Percentiles rank a stretch among this genome's conserved stretches.
Conservation (phyloP, 2,113 vertebrate species). For the Mandrillus leucophaeus region DNA sequence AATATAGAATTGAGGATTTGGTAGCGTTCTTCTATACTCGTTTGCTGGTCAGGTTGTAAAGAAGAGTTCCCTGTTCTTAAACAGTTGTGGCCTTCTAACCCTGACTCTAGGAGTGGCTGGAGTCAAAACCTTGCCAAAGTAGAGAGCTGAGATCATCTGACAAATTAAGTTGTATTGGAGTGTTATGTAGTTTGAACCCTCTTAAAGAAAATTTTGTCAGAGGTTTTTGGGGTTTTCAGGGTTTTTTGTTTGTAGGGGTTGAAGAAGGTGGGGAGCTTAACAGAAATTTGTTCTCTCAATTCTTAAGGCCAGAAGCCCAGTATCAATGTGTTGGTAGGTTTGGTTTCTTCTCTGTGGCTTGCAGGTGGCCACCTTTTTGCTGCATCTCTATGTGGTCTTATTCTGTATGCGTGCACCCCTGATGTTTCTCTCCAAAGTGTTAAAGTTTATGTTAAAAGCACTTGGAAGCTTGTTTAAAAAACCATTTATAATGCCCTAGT, state of each 20-base stretch:
- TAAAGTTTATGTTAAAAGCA: constrained; percentile 29
- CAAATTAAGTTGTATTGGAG: neutral
- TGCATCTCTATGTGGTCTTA: neutral
- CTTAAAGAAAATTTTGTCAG: neutral
- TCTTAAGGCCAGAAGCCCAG: neutral
- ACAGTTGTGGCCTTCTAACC: neutral
- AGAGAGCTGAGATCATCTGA: neutral
- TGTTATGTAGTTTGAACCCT: neutral
- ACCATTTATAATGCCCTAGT: neutral
- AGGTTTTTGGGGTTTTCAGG: neutral
- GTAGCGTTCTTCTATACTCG: neutral
- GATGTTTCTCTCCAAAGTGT: neutral
- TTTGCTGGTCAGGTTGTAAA: constrained; percentile 3
- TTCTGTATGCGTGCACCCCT: neutral
- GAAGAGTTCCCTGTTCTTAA: neutral
- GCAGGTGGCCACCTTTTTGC: neutral
- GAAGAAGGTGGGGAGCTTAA: too few species aligned
- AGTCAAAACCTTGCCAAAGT: constrained; percentile 1
- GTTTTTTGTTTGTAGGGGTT: neutral
- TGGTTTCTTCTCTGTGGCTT: neutral
- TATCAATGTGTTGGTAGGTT: neutral
- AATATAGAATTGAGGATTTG: constrained; percentile 31
- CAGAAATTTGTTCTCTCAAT: neutral
- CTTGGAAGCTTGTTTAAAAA: neutral
- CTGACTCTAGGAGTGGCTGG: neutral